Percentiles rank a stretch among this genome's conserved stretches.
phyloP scores from a whole-genome alignment of 2,113 vertebrate species.

The Arvicanthis niloticus region DNA sequence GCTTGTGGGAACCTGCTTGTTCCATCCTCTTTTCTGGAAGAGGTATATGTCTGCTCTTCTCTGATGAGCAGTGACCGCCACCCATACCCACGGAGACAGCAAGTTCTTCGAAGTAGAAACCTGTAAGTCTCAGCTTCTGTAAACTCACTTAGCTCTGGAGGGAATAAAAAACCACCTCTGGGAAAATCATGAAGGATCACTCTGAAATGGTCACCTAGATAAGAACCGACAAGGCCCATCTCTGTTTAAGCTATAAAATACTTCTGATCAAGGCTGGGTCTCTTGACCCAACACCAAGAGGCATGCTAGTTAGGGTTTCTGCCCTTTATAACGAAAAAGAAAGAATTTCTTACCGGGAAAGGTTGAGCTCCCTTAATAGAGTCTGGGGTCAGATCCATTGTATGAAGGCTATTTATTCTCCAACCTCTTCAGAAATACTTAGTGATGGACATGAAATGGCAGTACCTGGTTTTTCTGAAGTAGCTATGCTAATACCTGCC shows the following conservation, averaged over 20 bases:
- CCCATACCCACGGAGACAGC: rapidly evolving
- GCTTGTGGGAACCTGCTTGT: not conserved
- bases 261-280: not conserved
- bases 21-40: not conserved
- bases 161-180: not conserved
- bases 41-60: not conserved
- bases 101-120: not conserved
- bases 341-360: not conserved
- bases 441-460: not conserved
- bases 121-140: not conserved
- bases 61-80: not conserved
- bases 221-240: too few species aligned
- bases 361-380: not conserved
- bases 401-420: not conserved
- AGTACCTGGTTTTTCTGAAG: not conserved
- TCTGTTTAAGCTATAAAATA: not conserved
- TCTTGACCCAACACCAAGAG: not conserved
- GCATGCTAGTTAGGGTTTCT: not conserved
- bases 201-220: not conserved
- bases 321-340: not conserved
- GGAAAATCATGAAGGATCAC: not conserved
- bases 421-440: not conserved
- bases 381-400: not conserved
- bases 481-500: not conserved
- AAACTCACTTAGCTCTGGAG: not conserved